Percentiles rank a stretch among this genome's conserved stretches.
phyloP scores from a whole-genome alignment of 2,888 invertebrate genomes.

The Dicranocentrus wangi region DNA sequence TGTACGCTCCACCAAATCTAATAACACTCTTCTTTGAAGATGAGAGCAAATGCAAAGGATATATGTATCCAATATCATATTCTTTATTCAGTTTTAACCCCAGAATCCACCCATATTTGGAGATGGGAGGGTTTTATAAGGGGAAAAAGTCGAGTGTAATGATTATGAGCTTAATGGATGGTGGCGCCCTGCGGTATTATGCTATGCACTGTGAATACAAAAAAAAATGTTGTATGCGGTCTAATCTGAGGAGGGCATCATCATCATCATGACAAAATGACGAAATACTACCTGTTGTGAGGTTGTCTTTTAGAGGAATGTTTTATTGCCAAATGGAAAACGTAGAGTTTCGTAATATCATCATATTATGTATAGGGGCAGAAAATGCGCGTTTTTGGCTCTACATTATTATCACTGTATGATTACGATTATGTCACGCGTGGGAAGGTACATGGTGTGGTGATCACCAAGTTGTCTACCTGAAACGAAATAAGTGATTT shows the following conservation, averaged over 20 bases:
- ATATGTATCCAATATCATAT: too few species aligned
- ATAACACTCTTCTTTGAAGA: too few species aligned
- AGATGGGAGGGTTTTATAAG: not conserved
- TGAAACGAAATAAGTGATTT: not conserved
- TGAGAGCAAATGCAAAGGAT: too few species aligned
- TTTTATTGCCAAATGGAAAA: too few species aligned
- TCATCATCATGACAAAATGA: not conserved
- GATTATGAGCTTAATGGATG: conserved; percentile 3
- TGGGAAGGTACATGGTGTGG: not conserved
- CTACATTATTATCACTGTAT: not conserved
- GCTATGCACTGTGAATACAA: not conserved
- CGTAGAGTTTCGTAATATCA: too few species aligned
- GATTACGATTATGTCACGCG: conserved; percentile 8
- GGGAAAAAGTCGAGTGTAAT: not conserved
- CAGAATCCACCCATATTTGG: not conserved
- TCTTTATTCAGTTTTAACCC: too few species aligned
- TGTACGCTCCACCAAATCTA: too few species aligned
- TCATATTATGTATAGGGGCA: not conserved
- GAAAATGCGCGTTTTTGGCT: not conserved
- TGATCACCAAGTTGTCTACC: not conserved
- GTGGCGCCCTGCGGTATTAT: conserved; percentile 2
- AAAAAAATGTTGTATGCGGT: too few species aligned
- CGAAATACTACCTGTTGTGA: conserved; percentile 9
- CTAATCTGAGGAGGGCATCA: not conserved
- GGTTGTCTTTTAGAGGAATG: too few species aligned